A percentile compares a stretch with the other conserved stretches of the same genome.
phyloP scores from a whole-genome alignment of 2,797 vertebrate species.

The Telmatherina bonti region DNA sequence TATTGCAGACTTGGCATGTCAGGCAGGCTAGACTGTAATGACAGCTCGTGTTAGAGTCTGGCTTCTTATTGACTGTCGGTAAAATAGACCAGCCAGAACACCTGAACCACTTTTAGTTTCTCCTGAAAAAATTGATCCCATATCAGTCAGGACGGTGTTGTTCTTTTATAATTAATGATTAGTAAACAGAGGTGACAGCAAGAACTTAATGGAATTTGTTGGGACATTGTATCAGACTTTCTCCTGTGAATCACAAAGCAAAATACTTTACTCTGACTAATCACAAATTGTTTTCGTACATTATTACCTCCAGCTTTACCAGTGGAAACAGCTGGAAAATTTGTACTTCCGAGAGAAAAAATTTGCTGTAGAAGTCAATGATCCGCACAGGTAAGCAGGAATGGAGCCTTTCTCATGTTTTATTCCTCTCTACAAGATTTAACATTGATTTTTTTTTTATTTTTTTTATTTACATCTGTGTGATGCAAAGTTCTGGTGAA shows the following conservation, averaged over 20 bases:
- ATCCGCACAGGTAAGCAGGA: conserved; percentile 91
- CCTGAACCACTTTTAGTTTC: conserved; percentile 6
- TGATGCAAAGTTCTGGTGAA: not conserved
- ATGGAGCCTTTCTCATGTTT: not conserved
- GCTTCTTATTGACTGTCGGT: conserved; percentile 55
- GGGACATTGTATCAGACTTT: not conserved
- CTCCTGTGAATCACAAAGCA: not conserved
- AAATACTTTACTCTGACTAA: not conserved
- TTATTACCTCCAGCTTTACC: conserved; percentile 77
- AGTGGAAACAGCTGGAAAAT: conserved; percentile 99
- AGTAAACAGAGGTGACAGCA: not conserved
- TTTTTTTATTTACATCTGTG: not conserved
- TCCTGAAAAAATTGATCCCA: conserved; percentile 8
- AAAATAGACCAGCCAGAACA: conserved; percentile 30
- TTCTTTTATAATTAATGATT: not conserved
- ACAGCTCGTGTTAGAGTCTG: conserved; percentile 64
- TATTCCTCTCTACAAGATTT: not conserved
- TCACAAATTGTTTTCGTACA: not conserved
- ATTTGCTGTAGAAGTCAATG: conserved; percentile 98
- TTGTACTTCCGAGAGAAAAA: conserved; percentile 99
- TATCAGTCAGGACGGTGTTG: not conserved
- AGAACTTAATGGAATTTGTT: not conserved
- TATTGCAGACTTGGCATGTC: conserved; percentile 54
- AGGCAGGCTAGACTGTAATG: conserved; percentile 57
- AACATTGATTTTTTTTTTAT: conserved; percentile 3